phyloP scores from a whole-genome alignment of 2,797 vertebrate genomes.

The Falco cherrug region DNA sequence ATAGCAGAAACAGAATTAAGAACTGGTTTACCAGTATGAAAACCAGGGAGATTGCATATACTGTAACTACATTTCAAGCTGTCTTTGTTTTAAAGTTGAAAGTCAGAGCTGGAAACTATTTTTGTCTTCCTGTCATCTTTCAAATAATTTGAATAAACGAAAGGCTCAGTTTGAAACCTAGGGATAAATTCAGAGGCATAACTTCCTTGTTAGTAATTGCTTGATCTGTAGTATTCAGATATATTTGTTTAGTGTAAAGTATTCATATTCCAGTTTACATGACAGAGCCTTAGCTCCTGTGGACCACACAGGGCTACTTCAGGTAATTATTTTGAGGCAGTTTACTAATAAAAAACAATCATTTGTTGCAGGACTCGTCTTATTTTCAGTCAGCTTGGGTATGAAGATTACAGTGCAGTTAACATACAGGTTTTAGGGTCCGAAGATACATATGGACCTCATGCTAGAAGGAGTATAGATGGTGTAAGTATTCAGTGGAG shows the following conservation, averaged over 20 bases:
- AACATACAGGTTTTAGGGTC: constrained; percentile 87
- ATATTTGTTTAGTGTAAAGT: not conserved
- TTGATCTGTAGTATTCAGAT: not conserved
- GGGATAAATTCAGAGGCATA: not conserved
- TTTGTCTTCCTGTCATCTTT: not conserved
- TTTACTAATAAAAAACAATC: constrained; percentile 32
- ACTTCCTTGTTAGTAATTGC: not conserved
- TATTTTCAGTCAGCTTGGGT: constrained; percentile 82
- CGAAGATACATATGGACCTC: constrained; percentile 86
- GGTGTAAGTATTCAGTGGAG: constrained; percentile 72
- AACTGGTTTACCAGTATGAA: not conserved
- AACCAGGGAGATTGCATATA: not conserved
- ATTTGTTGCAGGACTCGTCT: constrained; percentile 78
- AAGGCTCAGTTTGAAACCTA: not conserved
- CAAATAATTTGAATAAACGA: not conserved
- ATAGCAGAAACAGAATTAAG: not conserved
- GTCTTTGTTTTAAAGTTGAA: not conserved
- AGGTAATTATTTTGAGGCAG: not conserved
- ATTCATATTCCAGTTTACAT: not conserved
- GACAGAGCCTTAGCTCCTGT: not conserved
- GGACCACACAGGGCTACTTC: not conserved
- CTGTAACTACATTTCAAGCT: not conserved
- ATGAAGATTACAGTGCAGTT: constrained; percentile 85
- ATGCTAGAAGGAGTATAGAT: constrained; percentile 73
- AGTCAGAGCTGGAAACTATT: not conserved